These are phyloP conservation scores for Herpetotheres cachinnans DNA, from an alignment of 2,113 vertebrate species.

Conservation along the genomic window DNA sequence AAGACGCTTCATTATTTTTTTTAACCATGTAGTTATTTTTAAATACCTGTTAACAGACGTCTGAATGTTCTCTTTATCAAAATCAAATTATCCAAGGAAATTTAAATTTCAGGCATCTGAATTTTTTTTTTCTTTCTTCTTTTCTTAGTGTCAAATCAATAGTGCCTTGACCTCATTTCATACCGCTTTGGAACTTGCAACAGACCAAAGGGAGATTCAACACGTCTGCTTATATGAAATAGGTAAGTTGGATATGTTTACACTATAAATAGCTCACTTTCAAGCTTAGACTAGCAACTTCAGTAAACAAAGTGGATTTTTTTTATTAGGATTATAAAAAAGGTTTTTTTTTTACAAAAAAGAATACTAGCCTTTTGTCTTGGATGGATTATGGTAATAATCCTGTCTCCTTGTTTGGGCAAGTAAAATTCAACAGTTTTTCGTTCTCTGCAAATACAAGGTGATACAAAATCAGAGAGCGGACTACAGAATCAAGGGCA, in stretches of 20 bases:
- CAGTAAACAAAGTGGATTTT: not conserved
- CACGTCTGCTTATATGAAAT: slow-evolving; percentile 99
- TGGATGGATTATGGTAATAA: not conserved
- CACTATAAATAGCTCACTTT: not conserved
- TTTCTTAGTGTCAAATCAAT: slow-evolving; percentile 93
- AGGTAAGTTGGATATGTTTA: slow-evolving; percentile 72
- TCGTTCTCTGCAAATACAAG: not conserved
- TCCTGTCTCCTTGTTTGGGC: not conserved
- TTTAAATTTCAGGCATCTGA: not conserved
- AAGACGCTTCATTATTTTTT: not conserved
- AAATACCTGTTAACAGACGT: not conserved
- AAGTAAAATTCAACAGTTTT: not conserved
- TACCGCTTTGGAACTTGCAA: slow-evolving; percentile 92
- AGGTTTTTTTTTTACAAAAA: too few relatives aligned
- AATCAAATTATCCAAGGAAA: not conserved
- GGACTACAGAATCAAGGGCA: not conserved
- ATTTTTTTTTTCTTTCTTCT: not conserved
- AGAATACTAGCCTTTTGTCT: not conserved
- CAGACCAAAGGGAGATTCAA: slow-evolving; percentile 97
- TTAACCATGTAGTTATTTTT: not conserved
- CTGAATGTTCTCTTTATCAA: not conserved
- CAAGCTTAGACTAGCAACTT: not conserved
- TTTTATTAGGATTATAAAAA: not conserved
- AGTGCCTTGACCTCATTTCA: slow-evolving; percentile 97
- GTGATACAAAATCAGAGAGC: not conserved